Evolutionary conservation across 2,113 vertebrate species (phyloP).

Genomic region (Tiliqua scincoides): DNA sequence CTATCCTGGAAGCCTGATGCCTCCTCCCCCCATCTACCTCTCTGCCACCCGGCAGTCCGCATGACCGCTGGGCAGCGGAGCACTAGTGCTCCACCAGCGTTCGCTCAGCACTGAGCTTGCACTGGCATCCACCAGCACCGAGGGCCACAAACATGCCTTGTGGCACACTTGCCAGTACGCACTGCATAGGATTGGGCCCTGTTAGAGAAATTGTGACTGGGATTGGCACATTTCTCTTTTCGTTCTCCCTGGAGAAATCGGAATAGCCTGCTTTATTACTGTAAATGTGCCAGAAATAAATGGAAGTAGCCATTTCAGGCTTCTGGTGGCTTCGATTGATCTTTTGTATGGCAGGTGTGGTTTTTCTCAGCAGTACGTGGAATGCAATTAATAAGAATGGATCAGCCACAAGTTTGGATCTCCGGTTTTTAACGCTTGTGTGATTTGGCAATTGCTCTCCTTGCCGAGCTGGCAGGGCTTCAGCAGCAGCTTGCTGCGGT

Average conservation of each 20-base stretch:
- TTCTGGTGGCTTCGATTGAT: conserved; percentile 1
- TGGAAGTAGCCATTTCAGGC: not conserved
- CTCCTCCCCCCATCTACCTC: no score
- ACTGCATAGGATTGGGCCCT: no score
- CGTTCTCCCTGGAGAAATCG: not conserved
- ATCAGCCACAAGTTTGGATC: conserved; percentile 17
- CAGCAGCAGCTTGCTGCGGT: conserved; percentile 57
- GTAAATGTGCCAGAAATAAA: conserved; percentile 11
- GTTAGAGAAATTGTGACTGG: accelerated
- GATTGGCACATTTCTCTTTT: not conserved
- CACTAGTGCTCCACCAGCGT: no score
- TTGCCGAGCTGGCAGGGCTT: conserved; percentile 44
- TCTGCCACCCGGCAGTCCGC: no score
- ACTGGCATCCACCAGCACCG: no score
- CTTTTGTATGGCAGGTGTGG: conserved; percentile 18
- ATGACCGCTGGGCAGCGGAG: no score
- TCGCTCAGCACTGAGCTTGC: no score
- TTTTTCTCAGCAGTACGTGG: conserved; percentile 25
- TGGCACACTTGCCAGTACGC: no score
- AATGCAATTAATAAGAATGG: conserved; percentile 52
- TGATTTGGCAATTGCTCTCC: conserved; percentile 46
- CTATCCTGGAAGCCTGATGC: no score
- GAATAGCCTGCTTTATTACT: not conserved
- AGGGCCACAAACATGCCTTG: no score
- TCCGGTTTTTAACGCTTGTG: conserved; percentile 36